Conservation (phyloP, 2,797 vertebrate genomes). For the Diglossa cyanea region DNA sequence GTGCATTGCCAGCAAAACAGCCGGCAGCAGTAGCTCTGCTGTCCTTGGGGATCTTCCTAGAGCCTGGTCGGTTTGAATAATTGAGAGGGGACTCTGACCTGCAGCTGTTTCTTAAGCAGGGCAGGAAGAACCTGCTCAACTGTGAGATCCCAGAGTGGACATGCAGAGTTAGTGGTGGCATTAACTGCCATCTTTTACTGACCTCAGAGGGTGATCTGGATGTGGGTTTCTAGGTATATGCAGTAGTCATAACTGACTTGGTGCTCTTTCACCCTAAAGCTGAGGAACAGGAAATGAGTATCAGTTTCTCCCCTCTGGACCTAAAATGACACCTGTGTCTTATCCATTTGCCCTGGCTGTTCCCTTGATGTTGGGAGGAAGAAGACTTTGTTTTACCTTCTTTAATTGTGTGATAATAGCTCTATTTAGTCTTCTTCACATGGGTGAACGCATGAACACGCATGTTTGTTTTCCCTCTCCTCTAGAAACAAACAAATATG, state of each 20-base stretch:
- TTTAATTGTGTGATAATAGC: background rate
- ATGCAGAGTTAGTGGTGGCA: background rate
- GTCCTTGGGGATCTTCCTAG: slow-evolving; percentile 19
- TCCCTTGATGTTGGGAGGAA: slow-evolving; percentile 15
- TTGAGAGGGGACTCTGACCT: slow-evolving; percentile 49
- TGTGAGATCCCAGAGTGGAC: slow-evolving; percentile 36
- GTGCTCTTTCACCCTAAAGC: slow-evolving; percentile 27
- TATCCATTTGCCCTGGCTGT: background rate
- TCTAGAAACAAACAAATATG: background rate
- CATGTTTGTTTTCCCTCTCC: background rate
- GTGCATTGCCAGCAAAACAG: slow-evolving; percentile 27
- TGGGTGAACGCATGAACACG: background rate
- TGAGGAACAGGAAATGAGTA: slow-evolving; percentile 47
- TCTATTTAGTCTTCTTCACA: background rate
- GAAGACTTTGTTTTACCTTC: background rate
- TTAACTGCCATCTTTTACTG: slow-evolving; percentile 37
- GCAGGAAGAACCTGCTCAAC: slow-evolving; percentile 45
- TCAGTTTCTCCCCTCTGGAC: slow-evolving; percentile 28
- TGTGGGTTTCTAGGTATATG: background rate
- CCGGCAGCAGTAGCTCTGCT: background rate
- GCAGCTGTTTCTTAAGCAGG: slow-evolving; percentile 46
- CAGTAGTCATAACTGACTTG: slow-evolving; percentile 31
- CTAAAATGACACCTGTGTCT: slow-evolving; percentile 32
- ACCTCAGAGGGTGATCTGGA: slow-evolving; percentile 7
- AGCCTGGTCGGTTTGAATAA: background rate